Evolutionary conservation across 2,797 vertebrate species (phyloP).

Genomic region (Adelosebastes latens): DNA sequence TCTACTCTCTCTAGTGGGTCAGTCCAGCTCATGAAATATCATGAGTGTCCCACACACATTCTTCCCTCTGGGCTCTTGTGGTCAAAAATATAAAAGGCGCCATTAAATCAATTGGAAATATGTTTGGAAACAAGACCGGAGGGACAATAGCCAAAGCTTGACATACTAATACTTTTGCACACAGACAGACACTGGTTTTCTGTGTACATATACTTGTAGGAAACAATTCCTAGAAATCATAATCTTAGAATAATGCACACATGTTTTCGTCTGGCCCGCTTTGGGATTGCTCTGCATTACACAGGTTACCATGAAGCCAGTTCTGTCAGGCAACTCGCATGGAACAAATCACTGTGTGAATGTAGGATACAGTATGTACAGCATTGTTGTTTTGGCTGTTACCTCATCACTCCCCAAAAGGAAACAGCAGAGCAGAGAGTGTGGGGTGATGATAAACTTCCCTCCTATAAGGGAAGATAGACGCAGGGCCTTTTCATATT

Average conservation of each 20-base stretch:
- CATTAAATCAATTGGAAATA: conserved; percentile 18
- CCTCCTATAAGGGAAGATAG: neutral
- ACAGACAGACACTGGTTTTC: neutral
- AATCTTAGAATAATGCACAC: neutral
- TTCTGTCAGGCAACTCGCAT: conserved; percentile 8
- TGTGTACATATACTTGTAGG: neutral
- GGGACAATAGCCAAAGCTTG: neutral
- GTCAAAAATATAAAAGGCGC: conserved; percentile 9
- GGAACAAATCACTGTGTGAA: conserved; percentile 8
- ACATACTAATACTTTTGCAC: neutral
- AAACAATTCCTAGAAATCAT: conserved; percentile 1
- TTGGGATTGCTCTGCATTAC: neutral
- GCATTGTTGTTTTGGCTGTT: neutral
- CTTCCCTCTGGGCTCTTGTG: neutral
- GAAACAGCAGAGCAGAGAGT: neutral
- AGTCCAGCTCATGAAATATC: neutral
- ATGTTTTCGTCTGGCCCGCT: neutral
- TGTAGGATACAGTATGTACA: neutral
- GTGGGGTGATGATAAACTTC: neutral
- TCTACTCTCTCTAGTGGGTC: neutral
- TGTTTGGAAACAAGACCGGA: neutral
- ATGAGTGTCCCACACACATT: neutral
- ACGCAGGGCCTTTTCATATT: neutral
- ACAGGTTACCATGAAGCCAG: neutral
- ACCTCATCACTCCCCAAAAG: neutral